Conservation (phyloP, 2,888 invertebrate genomes). For the Dynastes maya region DNA sequence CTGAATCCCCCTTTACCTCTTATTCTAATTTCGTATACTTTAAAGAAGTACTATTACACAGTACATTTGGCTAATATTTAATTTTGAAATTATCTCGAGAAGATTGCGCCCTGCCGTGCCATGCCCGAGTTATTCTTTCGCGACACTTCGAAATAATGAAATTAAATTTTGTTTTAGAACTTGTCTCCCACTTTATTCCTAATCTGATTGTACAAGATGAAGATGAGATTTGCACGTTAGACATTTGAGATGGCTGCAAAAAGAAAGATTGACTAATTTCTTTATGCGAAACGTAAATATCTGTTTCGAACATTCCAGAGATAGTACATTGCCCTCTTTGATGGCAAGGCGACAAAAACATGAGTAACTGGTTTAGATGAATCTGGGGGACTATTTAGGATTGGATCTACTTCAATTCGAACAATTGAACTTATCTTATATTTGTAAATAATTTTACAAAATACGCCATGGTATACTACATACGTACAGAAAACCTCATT, state of each 20-base stretch:
- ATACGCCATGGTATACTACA: no score
- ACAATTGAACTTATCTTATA: no score
- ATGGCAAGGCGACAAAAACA: no score
- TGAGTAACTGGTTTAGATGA: no score
- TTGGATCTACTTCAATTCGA: no score
- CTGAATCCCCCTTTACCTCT: background rate
- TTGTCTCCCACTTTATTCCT: conserved; percentile 10
- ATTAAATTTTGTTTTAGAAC: conserved; percentile 38
- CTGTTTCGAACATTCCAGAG: no score
- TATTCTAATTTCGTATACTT: conserved; percentile 34
- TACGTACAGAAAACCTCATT: no score
- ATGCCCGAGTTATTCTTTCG: background rate
- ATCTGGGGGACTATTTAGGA: no score
- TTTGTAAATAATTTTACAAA: no score
- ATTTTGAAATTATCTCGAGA: conserved; percentile 48
- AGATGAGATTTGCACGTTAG: background rate
- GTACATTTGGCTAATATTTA: conserved; percentile 52
- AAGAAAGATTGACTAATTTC: no score
- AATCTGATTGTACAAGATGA: conserved; percentile 7
- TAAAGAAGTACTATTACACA: conserved; percentile 49
- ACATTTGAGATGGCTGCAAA: background rate
- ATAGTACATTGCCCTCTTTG: no score
- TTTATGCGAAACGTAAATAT: no score
- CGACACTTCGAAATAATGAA: conserved; percentile 14
- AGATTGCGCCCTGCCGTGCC: conserved; percentile 19